A percentile compares a stretch with the other conserved stretches of the same genome.
Conservation (phyloP, 2,888 invertebrate genomes). For the Dynastes tityus region DNA sequence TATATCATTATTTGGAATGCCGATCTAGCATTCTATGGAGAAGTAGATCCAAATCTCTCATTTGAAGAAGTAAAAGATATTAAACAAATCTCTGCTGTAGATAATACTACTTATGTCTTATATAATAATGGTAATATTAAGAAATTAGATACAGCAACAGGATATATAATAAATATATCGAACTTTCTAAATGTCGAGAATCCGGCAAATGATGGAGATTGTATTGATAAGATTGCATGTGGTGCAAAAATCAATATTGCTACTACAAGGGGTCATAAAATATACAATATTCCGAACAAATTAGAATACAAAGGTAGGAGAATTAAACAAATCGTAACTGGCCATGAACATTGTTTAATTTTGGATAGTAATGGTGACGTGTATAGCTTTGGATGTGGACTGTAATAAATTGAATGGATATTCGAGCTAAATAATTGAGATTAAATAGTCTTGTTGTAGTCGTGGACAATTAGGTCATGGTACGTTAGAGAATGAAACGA, state of each 20-base stretch:
- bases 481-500: conserved; percentile 76
- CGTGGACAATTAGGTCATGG: conserved; percentile 91
- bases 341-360: conserved; percentile 86
- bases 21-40: conserved; percentile 52
- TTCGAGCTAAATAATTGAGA: conserved; percentile 14
- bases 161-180: conserved; percentile 52
- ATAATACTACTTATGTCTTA: conserved; percentile 62
- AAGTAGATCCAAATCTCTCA: conserved; percentile 45
- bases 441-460: conserved; percentile 70
- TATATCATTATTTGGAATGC: conserved; percentile 55
- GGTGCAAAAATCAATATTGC: conserved; percentile 71
- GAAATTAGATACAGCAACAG: conserved; percentile 59
- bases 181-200: conserved; percentile 57
- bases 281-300: conserved; percentile 78
- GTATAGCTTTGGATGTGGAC: conserved; percentile 88
- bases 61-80: conserved; percentile 35
- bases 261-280: conserved; percentile 70
- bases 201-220: conserved; percentile 56
- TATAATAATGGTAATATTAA: conserved; percentile 59
- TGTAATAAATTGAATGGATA: conserved; percentile 72
- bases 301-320: conserved; percentile 74
- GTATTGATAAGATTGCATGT: conserved; percentile 70
- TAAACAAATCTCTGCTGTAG: conserved; percentile 57
- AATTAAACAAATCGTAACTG: conserved; percentile 80
- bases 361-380: conserved; percentile 81